Base-by-base conservation (phyloP, 2,888 invertebrate genomes). In the Andrena chrysosceles region DNA sequence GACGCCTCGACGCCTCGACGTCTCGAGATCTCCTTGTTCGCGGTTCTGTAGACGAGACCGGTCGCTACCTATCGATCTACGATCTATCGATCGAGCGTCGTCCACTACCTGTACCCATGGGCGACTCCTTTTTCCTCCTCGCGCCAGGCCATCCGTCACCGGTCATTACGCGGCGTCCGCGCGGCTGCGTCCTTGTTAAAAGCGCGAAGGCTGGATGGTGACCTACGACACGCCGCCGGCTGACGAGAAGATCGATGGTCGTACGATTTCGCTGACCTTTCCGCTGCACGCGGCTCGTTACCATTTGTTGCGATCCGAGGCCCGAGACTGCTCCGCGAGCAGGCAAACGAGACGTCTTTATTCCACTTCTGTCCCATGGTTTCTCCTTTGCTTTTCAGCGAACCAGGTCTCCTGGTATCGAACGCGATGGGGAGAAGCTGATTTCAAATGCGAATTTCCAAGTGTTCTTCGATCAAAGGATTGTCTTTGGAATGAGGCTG, bases 161-260 rank as follows among this genome's bases (percentile, higher is more conserved):
- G 88, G 87, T 90, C 89, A 90, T 90, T 90, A 90, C 85, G 87
- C 70, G 79, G 29, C 42, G 66, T 71, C 68, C 73, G 68, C 64
- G 26, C 59, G 54, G n/a, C 52, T 13, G 42, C 81, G 81, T 85
- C 81, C 85, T 85, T 81, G 84, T 86, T 85, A 83, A 78, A 72
- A 70, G 62, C 63, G 83, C 80, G 75, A 48, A 64, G 59, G 66
- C 52, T 31, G 64, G n/a, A 33, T 13, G 67, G 66, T 85, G 77
- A 82, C 78, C 77, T 84, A 77, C 81, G 81, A 74, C 73, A 80
- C 73, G 33, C 56, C 10, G 63, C 77, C 42, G 52, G 74, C 77
- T 23, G 66, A 69, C 69, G 79, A 76, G 71, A 83, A 77, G 83
- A 81, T 83, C 66, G 77, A 81, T 73, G 74, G 72, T 48, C 20